These are phyloP conservation scores for Halichondria panicea DNA, from an alignment of 37 sponge, comb jelly and placozoan species.

Conservation along the genomic window DNA sequence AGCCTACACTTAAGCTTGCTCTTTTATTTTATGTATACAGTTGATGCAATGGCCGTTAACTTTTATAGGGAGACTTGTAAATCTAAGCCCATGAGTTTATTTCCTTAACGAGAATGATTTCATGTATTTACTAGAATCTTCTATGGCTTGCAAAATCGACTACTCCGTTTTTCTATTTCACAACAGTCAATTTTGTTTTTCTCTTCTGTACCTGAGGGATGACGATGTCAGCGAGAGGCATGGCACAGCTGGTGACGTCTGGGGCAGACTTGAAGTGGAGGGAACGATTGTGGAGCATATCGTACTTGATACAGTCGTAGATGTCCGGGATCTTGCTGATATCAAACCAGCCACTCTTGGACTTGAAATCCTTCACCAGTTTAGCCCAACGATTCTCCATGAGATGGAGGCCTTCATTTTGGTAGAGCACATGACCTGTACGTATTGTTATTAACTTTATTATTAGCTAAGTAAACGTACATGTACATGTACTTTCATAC, in stretches of 20 bases:
- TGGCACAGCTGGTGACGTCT: constrained; percentile 58
- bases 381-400: constrained; percentile 90
- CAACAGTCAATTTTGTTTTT: too few relatives aligned
- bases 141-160: constrained; percentile 27
- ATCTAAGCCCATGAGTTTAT: too few relatives aligned
- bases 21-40: too few relatives aligned
- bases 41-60: too few relatives aligned
- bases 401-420: constrained; percentile 70
- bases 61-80: too few relatives aligned
- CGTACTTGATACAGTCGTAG: constrained; percentile 94
- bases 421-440: constrained; percentile 24
- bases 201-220: constrained; percentile 87
- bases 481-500: too few relatives aligned
- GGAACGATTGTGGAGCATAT: constrained; percentile 90
- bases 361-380: constrained; percentile 85
- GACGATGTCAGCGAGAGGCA: constrained; percentile 86
- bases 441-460: too few relatives aligned
- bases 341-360: constrained; percentile 77
- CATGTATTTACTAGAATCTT: too few relatives aligned
- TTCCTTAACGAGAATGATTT: too few relatives aligned
- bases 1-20: too few relatives aligned
- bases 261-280: constrained; percentile 6
- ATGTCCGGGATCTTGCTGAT: constrained; percentile 97
- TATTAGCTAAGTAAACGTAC: too few relatives aligned
- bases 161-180: constrained; percentile 67